Base-by-base conservation (phyloP, 1,140 invertebrate genomes). In the Diploscapter pachys region DNA sequence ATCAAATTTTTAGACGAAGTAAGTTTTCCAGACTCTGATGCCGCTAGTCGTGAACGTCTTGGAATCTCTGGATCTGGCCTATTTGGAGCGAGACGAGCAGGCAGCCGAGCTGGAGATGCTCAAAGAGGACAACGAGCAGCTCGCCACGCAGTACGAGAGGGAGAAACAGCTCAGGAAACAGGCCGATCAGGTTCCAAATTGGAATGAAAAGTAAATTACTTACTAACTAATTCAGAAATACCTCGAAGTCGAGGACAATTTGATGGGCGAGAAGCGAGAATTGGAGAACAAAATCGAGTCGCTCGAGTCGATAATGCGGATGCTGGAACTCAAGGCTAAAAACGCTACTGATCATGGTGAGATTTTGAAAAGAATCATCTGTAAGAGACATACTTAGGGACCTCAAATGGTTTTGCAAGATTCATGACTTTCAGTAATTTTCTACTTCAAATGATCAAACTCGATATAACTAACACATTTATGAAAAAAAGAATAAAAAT, bases 61-160 rank as follows among this genome's bases (percentile, higher is more conserved):
- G 64, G 97, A 99, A 88, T 94, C 92, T 84, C 88, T 99, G 78
- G 97, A 99, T 88, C 90, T 93, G 63, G 92, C 95, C 0, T 96
- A 95, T 87, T 93, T 93, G 63, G 94, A 96, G 79, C 98, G 96
- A 89, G 95, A 98, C 88, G 95, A 98, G 85, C 93, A 95, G 81
- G 93, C 98, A 86, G 88, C 86, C 3, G 97, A 99, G 87, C 86
- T 98, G 76, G 97, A 99, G 87, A 88, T 99, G 62, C 88, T 98
- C 64, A 90, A 94, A 72, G 97, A 99, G 88, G 97, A 99, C 86
- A 99, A 99, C 86, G 96, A 99, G 87, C 96, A 99, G 87, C 89
- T 99, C 67, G 91, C 98, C 53, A 98, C 94, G 8, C 96, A 99
- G 85, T 99, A 98, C 89, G 96, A 99, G 88, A 90, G 96, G 78